Evolutionary conservation across 2,888 invertebrate species (phyloP), one percentile per base, ranked within the genome.

Genomic region (Pollenia amentaria): DNA sequence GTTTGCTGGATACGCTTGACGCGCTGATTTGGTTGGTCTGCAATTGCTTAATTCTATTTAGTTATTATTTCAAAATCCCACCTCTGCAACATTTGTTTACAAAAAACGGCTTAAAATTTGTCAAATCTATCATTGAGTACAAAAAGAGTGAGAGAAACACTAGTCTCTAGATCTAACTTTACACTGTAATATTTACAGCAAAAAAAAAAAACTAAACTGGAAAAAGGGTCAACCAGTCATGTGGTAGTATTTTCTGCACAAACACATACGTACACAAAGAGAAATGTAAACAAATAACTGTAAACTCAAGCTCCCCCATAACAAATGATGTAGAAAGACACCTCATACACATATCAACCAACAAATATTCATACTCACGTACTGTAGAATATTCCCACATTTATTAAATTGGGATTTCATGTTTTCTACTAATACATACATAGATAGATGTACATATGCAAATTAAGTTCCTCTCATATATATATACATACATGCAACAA

Each of bases 191-290:
- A n/a, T n/a, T n/a, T n/a, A 4, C 29, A 29, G 29, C 29, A 29
- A 29, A 29, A 29, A 29, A 6, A 29, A 29, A 29, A 29, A 29
- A 6, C 29, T 29, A 29, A 6, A 29, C 29, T 29, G 6, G 29
- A 46, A 29, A 53, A 65, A 80, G 44, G 64, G 48, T 42, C 64
- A 81, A 53, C 46, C 9, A 76, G 64, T 64, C 75, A 62, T 76
- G 75, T 51, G 75, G 40, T 42, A 76, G 64, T 64, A 76, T 76
- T 40, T 51, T 40, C 9, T 76, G 40, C 55, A 57, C 29, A 65
- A 76, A 76, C 72, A 79, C 62, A 55, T 14, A n/a, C 65, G 18
- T 14, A 70, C 51, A 42, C n/a, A 75, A 16, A 55, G 38, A 62
- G n/a, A 62, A 40, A 62, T 40, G n/a, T 40, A 60, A 14, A 38